phyloP scores from a whole-genome alignment of 64 coral and sea anemone genomes.

The Montipora capricornis region DNA sequence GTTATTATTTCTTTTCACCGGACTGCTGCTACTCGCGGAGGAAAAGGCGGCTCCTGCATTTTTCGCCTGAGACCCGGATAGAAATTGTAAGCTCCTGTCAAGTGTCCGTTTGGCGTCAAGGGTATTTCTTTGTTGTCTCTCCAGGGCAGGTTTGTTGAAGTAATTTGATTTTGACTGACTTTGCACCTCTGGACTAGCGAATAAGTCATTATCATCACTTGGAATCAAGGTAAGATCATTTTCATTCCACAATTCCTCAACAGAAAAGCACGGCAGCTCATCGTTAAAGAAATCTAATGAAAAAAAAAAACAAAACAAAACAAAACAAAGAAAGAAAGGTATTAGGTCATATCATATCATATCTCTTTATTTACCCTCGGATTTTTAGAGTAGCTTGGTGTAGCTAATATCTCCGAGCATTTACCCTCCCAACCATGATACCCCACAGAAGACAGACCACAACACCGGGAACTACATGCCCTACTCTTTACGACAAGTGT shows the following conservation, averaged over 20 bases:
- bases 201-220: background rate
- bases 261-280: slow-evolving; percentile 8
- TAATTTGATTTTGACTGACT: background rate
- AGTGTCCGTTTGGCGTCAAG: background rate
- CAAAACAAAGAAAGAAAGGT: no score
- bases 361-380: no score
- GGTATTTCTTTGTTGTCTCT: background rate
- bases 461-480: no score
- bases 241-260: slow-evolving; percentile 38
- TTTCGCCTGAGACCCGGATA: background rate
- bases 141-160: background rate
- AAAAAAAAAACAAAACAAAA: background rate
- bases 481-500: no score
- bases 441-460: no score
- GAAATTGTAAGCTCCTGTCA: background rate
- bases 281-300: slow-evolving; percentile 7
- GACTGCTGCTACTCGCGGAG: background rate
- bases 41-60: background rate
- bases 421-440: no score
- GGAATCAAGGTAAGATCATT: background rate
- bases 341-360: no score
- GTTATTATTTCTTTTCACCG: background rate
- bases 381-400: no score
- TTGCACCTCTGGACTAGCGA: background rate
- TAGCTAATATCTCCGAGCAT: no score